Evolutionary conservation across 2,888 invertebrate species (phyloP).

Genomic region (Spodoptera littoralis): DNA sequence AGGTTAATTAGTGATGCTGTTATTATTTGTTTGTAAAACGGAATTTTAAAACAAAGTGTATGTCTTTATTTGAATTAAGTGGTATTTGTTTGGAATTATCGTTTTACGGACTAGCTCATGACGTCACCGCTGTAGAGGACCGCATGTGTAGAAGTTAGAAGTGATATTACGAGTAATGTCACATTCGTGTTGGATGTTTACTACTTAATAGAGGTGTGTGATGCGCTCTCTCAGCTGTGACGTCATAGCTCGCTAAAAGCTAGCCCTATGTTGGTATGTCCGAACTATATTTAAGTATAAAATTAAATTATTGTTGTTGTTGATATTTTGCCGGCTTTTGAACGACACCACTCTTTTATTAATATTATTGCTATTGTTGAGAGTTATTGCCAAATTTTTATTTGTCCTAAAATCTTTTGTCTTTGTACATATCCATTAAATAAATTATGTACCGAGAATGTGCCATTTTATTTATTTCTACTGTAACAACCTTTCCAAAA

Average conservation of each 20-base stretch:
- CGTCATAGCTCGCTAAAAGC: constrained; percentile 59
- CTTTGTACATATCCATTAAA: constrained; percentile 88
- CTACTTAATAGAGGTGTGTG: constrained; percentile 9
- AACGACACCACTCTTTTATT: constrained; percentile 75
- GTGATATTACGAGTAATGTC: constrained; percentile 1
- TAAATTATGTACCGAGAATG: constrained; percentile 85
- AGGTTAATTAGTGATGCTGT: constrained; percentile 79
- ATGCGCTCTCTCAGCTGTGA: constrained; percentile 43
- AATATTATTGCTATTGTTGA: constrained; percentile 85
- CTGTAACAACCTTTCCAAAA: background rate
- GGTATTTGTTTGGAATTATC: constrained; percentile 66
- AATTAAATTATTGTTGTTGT: constrained; percentile 78
- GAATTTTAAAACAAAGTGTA: constrained; percentile 66
- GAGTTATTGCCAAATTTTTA: constrained; percentile 86
- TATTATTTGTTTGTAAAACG: constrained; percentile 79
- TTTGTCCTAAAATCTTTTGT: constrained; percentile 84
- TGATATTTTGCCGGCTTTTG: constrained; percentile 81
- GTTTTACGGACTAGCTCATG: constrained; percentile 64
- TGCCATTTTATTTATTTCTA: constrained; percentile 63
- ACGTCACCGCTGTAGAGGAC: constrained; percentile 58
- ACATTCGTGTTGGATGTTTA: constrained; percentile 9
- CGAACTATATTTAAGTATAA: constrained; percentile 75
- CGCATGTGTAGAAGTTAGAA: constrained; percentile 10
- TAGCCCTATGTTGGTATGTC: constrained; percentile 66
- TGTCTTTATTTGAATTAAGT: constrained; percentile 65